phyloP scores from a whole-genome alignment of 1,140 invertebrate species.

The Drosophila bocki region DNA sequence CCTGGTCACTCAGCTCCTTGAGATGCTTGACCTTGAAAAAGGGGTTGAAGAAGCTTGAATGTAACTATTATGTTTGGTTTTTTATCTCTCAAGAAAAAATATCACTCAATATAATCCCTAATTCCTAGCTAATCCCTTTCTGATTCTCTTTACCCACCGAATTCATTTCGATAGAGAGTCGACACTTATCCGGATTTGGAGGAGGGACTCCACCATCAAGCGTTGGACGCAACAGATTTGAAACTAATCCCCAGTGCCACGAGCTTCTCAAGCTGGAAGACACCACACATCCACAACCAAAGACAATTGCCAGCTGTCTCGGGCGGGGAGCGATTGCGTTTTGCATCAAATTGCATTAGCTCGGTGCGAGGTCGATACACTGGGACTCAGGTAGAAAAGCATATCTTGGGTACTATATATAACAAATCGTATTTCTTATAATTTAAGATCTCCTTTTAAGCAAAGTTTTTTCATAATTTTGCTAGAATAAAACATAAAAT shows the following conservation, averaged over 20 bases:
- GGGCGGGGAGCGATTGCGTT: constrained; percentile 18
- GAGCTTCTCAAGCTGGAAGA: constrained; percentile 31
- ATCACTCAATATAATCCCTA: neutral
- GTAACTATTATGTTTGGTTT: too few species aligned
- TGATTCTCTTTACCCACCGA: constrained; percentile 8
- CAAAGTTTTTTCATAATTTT: neutral
- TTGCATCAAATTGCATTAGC: constrained; percentile 39
- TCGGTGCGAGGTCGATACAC: constrained; percentile 11
- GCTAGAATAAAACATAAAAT: neutral
- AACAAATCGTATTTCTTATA: neutral
- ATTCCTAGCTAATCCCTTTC: neutral
- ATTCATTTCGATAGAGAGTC: constrained; percentile 8
- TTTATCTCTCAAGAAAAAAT: neutral
- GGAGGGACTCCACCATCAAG: neutral
- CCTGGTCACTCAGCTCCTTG: constrained; percentile 49
- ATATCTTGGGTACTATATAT: too few species aligned
- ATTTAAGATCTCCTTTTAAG: neutral
- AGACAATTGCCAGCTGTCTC: constrained; percentile 16
- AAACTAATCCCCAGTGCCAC: constrained; percentile 37
- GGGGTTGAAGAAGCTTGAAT: neutral
- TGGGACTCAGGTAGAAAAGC: neutral
- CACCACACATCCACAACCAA: constrained; percentile 6
- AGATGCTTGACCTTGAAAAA: constrained; percentile 40
- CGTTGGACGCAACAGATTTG: constrained; percentile 44
- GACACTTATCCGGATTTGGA: constrained; percentile 37